Evolutionary conservation across 1,140 invertebrate genomes (phyloP), one percentile per base, ranked within the genome.

Genomic region (Pseudomyrmex concolor): DNA sequence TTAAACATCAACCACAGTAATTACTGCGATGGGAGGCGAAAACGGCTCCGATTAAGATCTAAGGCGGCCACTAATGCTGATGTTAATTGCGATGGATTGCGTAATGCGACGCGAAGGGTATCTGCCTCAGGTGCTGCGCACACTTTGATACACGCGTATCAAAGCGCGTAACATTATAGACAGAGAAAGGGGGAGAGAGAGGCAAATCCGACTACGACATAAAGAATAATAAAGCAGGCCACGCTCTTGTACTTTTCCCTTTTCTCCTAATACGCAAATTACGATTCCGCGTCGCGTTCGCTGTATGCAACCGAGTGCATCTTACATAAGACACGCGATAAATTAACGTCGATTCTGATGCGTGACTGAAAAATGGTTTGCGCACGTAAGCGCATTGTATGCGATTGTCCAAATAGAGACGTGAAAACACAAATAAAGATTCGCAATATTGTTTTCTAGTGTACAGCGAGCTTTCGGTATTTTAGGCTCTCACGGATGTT

Each of bases 11-110:
- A 67, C 50, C 59, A 64, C 50, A 80, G 84, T 86, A 89, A 90
- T 90, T 89, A 89, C 74, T 54, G 84, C 77, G 84, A 83, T 83
- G 66, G 82, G 4, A 63, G 86, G 80, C 84, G 83, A 83, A 83
- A 59, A 71, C 83, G 43, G 63, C 71, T 67, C 51, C 84, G 87
- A 90, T 90, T 85, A 90, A 90, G 84, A 89, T 89, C 88, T 88
- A 85, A 89, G 85, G 84, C 83, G 63, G 59, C 73, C 83, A 77
- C 86, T 85, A 89, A 83, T 89, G 82, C 84, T 70, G n/a, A n/a
- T n/a, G 82, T 89, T 90, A 90, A 85, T 87, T 86, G 87, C 87
- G 81, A 90, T 89, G 84, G 87, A 89, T 90, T 90, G 87, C 87
- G 84, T 90, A 90, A 90, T 89, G 85, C 73, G 83, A 55, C 60